Evolutionary conservation across 2,797 vertebrate genomes (phyloP), one percentile per base, ranked within the genome.

Genomic region (Coendou prehensilis): DNA sequence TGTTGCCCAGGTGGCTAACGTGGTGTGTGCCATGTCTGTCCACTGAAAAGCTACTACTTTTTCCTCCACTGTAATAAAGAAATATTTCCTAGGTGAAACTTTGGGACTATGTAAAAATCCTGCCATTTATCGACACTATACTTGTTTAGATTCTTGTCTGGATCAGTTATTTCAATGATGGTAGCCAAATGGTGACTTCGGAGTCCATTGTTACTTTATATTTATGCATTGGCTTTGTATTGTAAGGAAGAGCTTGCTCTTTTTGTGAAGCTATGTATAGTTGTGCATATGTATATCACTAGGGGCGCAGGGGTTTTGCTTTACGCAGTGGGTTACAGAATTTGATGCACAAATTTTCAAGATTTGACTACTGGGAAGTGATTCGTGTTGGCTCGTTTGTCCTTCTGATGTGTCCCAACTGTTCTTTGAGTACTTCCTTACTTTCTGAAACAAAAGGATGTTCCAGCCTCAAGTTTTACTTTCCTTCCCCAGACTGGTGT

Each of bases 111-210:
- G 17, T 63, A 56, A 17, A 57, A 59, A 71, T 26, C 47, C 52
- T 81, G 6, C 75, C 83, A 37, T 11, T 95, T 23, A 83, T 84
- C 52, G 79, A 64, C 75, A 71, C 47, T 14, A 6, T 10, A 23
- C 47, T 94, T 37, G 9, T 86, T 91, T 76, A 91, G 54, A 57
- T 88, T 78, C 63, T 90, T 92, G 8, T 59, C n/a, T 71, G 17
- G 63, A 82, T 86, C 22, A 59, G 15, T 79, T 87, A 64, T 79
- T 88, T 82, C 45, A 79, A 2, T 61, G 52, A 78, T 45, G 23
- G 2, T 30, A 91, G 61, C 22, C 88, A 83, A 88, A 54, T 41
- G n/a, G 50, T 80, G 56, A 67, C 20, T 96, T 88, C 5, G 7
- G 73, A 88, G n/a, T 79, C 9, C 59, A 54, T 37, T 17, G 18